Evolutionary conservation across 2,888 invertebrate genomes (phyloP), one percentile per base, ranked within the genome.

Genomic region (Athalia circularis): DNA sequence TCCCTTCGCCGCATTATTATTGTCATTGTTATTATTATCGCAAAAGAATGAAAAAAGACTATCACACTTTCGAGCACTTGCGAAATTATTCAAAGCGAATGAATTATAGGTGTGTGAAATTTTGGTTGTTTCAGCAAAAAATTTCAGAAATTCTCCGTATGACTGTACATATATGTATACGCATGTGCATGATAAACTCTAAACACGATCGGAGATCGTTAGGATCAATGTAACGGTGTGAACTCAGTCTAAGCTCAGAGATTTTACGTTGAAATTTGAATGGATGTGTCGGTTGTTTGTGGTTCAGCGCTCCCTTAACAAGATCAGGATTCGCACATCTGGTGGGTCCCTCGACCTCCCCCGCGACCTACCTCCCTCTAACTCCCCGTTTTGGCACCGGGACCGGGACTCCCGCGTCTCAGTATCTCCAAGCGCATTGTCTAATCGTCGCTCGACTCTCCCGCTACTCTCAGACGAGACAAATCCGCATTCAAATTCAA

Each of bases 281-380:
- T 88, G 88, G 88, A 29, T 29, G 85, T 84, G 85, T 83, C 84
- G 87, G 86, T 85, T 86, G 84, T 88, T 89, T 83, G 88, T 87
- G 88, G 87, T 88, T 88, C 88, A 83, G 83, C 89, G 89, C 88
- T 86, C 84, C 88, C 86, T 86, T 89, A 90, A 90, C 90, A 87
- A 89, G 89, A 89, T 90, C 89, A 88, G 86, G 84, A 79, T 80
- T 83, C 79, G 85, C 88, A 87, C 88, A 89, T 88, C 88, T 89
- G 88, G 79, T 87, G 82, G 84, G 81, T 81, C 80, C 67, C 81
- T 77, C 70, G 75, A 77, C 72, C 80, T 75, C 61, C 76, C 79
- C 79, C 77, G 45, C 80, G 11, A 68, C 62, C 72, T 72, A 64
- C 77, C 13, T 70, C 29, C 29, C 29, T 2, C 29, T 2, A 1